Base-by-base conservation (phyloP, 2,113 vertebrate species). In the Columba janthina region DNA sequence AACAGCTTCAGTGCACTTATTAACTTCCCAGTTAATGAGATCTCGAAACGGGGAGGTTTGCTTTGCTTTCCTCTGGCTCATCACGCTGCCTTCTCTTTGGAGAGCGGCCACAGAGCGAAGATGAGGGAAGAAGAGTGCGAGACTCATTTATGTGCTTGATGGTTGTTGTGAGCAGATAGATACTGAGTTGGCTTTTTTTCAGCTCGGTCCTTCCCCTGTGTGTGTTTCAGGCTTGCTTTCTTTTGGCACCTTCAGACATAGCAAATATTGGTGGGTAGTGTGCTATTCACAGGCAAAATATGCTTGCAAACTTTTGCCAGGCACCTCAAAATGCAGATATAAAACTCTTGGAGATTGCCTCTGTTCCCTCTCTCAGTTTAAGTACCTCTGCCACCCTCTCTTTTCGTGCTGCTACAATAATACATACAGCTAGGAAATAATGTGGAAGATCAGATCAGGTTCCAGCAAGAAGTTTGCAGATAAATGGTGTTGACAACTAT, bases 1-100 rank as follows among this genome's bases (percentile, higher is more conserved):
- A 76, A 92, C 95, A 96, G 93, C 93, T 86, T 84, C 93, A 87
- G 85, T 88, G 94, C 82, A 81, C 96, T 96, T 96, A 95, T 95
- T 96, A 90, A 89, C 88, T 93, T 93, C 73, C 61, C 79, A 94
- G 83, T 91, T 96, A 96, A 96, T 96, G 94, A 94, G 92, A 94
- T 94, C 95, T 90, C 75, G 90, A 96, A 94, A 57, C 13, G 29
- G 72, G 76, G 54, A 75, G 5, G 44, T n/a, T 77, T 78, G 65
- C 85, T 93, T 88, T 92, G 92, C 88, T 87, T 87, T 96, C 70
- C 76, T 89, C 93, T 90, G 90, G 90, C 94, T 97, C 83, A 77
- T 93, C 90, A 75, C 56, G 4, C 57, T 3, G 22, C 83, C 53
- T 86, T 84, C 88, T 86, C 88, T 93, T 96, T 90, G 92, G 92